Conservation (phyloP, 2,888 invertebrate genomes). For the Tubulanus polymorphus region DNA sequence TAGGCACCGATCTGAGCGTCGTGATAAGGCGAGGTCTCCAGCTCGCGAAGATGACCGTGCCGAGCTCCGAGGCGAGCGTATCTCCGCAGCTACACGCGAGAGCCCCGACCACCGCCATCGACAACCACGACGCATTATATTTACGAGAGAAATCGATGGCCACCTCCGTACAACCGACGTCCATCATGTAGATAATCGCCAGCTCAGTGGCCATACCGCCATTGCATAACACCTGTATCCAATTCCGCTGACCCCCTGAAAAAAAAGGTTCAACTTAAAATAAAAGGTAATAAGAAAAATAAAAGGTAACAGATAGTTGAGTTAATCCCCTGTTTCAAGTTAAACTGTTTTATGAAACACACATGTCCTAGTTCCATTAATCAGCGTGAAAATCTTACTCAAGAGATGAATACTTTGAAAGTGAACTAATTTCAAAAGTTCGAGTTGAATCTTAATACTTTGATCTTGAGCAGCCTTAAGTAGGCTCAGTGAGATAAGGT, state of each 20-base stretch:
- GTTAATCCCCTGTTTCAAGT: no score
- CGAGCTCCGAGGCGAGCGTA: slow-evolving; percentile 87
- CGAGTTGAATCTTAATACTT: no score
- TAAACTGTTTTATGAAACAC: no score
- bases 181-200: slow-evolving; percentile 72
- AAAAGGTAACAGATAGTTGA: no score
- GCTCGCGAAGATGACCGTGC: slow-evolving; percentile 65
- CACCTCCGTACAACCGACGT: slow-evolving; percentile 66
- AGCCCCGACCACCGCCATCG: slow-evolving; percentile 71
- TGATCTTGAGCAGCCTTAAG: no score
- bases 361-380: no score
- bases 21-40: slow-evolving; percentile 73
- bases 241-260: slow-evolving; percentile 79
- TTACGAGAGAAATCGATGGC: slow-evolving; percentile 72
- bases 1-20: slow-evolving; percentile 69
- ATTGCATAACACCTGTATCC: slow-evolving; percentile 87
- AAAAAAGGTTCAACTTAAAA: slow-evolving; percentile 20
- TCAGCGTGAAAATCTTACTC: no score
- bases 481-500: no score
- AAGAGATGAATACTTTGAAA: no score
- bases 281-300: no score
- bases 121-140: slow-evolving; percentile 73
- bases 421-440: no score
- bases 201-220: slow-evolving; percentile 81
- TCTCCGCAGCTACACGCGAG: slow-evolving; percentile 81